These are phyloP conservation scores for Stenolophus ochropezus DNA, from an alignment of 2,888 invertebrate species.

Conservation along the genomic window DNA sequence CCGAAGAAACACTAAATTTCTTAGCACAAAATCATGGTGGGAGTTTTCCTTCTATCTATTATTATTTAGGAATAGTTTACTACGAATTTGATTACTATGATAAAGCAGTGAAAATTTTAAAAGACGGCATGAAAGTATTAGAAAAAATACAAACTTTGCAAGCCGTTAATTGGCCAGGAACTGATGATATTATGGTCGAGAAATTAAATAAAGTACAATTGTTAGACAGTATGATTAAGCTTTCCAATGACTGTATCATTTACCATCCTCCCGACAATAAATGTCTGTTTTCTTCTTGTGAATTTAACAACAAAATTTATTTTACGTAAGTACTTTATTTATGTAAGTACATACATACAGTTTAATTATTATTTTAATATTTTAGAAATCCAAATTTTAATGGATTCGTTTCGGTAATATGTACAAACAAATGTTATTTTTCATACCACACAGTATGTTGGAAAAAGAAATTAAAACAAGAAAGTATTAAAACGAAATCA, in stretches of 20 bases:
- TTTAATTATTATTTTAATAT: neutral
- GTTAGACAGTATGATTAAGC: neutral
- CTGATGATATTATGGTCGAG: constrained; percentile 1
- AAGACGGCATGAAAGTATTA: constrained; percentile 19
- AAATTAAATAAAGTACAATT: neutral
- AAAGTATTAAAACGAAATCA: constrained; percentile 1
- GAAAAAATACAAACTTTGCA: neutral
- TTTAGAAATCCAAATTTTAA: constrained; percentile 31
- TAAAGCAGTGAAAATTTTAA: neutral
- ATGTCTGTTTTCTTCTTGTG: neutral
- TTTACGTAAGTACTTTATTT: constrained; percentile 39
- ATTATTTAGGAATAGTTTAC: constrained; percentile 8
- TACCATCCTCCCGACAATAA: constrained; percentile 11
- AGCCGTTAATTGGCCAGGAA: constrained; percentile 30
- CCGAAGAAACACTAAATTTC: constrained; percentile 17
- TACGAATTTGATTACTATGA: neutral
- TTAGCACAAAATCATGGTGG: neutral
- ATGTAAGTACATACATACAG: neutral
- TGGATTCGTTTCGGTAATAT: constrained; percentile 33
- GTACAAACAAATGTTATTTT: constrained; percentile 37
- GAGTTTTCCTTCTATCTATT: constrained; percentile 27
- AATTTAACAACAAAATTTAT: constrained; percentile 13
- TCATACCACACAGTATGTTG: constrained; percentile 42
- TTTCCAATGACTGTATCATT: neutral
- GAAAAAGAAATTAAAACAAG: constrained; percentile 28